Base-by-base conservation (phyloP, 2,797 vertebrate genomes). In the Enteromius radiatus region DNA sequence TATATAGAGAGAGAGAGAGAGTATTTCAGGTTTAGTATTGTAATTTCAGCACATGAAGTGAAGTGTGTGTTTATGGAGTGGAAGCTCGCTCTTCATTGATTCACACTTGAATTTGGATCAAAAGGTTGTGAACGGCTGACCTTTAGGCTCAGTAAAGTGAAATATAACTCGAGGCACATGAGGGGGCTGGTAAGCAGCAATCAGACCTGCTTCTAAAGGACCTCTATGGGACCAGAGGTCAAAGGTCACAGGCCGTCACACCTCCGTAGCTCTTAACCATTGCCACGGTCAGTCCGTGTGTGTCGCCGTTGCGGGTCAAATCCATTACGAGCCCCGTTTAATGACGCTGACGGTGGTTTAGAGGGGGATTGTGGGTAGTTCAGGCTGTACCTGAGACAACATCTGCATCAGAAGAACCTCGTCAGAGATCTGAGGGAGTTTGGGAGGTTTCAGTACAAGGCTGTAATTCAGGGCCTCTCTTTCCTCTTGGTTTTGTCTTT, bases 401-500 rank as follows among this genome's bases (percentile, higher is more conserved):
- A 41, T 76, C 54, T 61, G 74, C n/a, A 23, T 56, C n/a, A 80
- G 91, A 91, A 87, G 90, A 89, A 90, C 89, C 83, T 77, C 88
- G 88, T 91, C 88, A 89, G 88, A 91, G 87, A 89, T 69, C 82
- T 81, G 36, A 86, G 86, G 84, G 3, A 15, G 28, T 31, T 17
- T 7, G 59, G 59, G 59, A 31, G 59, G 59, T 61, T 61, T 61
- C 59, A 61, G 49, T 7, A 14, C 63, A 84, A 33, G 10, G 61
- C 80, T 45, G 79, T 65, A 86, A 86, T 81, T 83, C 73, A 74
- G 81, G 84, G 84, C 88, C 90, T 88, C 80, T 81, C 86, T 85
- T 86, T 87, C 87, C 88, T 88, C 88, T 86, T 86, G 81, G 88
- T 92, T 91, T 82, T 77, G 49, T 61, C 76, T 84, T 93, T 91